Conservation (phyloP, 2,888 invertebrate genomes). For the Prosapia bicincta region DNA sequence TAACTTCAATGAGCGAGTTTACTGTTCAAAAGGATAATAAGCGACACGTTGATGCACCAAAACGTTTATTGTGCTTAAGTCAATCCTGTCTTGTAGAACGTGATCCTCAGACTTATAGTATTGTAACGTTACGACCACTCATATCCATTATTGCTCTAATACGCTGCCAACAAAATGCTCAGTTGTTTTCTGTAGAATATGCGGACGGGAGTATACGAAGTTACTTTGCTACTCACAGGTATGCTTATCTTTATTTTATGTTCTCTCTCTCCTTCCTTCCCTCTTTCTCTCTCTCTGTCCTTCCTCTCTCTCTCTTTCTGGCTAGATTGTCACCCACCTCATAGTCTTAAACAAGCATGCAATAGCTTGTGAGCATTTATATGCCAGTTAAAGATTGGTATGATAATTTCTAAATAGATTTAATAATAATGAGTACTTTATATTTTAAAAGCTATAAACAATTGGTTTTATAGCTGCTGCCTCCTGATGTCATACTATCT, state of each 20-base stretch:
- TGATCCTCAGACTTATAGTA: slow-evolving; percentile 94
- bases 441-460: no score
- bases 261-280: no score
- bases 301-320: no score
- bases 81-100: slow-evolving; percentile 95
- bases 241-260: slow-evolving; percentile 36
- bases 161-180: slow-evolving; percentile 85
- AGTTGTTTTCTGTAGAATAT: slow-evolving; percentile 92
- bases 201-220: slow-evolving; percentile 84
- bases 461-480: no score
- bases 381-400: no score
- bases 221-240: slow-evolving; percentile 91
- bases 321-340: no score
- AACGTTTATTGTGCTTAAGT: slow-evolving; percentile 88
- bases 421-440: no score
- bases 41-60: slow-evolving; percentile 78
- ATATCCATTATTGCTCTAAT: slow-evolving; percentile 88
- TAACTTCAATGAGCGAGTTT: slow-evolving; percentile 96
- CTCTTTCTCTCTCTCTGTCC: no score
- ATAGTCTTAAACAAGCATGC: no score
- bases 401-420: no score
- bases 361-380: no score
- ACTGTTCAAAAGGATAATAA: slow-evolving; percentile 86
- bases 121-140: slow-evolving; percentile 80
- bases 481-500: no score